Base-by-base conservation (phyloP, 2,797 vertebrate genomes). In the Cirrhinus molitorella region DNA sequence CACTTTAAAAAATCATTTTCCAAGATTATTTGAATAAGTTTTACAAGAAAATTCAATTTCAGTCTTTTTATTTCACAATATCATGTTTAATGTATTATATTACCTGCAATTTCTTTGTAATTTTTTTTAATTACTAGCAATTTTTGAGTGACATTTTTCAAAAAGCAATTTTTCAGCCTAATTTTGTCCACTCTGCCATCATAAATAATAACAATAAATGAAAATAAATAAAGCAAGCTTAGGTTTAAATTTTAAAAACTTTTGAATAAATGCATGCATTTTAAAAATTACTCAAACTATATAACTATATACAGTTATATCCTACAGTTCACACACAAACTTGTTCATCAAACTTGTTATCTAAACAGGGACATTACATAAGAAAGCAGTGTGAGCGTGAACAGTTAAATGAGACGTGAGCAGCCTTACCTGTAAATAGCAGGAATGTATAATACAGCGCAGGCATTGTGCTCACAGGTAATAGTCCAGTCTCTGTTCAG, bases 381-480 rank as follows among this genome's bases (percentile, higher is more conserved):
- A n/a, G n/a, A n/a, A n/a, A 55, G 4, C 55, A 61, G 53, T 19
- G 14, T 53, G 21, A 53, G 31, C 5, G 10, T 31, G 37, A 28
- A 74, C 8, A 12, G 45, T 43, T 23, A 25, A 74, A 34, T 19
- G 21, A 45, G 65, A 53, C 11, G 43, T 47, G 43, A 43, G 78
- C 76, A 23, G 45, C 76, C 94, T 92, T 84, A 96, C 95, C 95
- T 89, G 91, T 92, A 4, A 94, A 80, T 23, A 95, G 85, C 25
- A 96, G 88, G 74, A 95, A 86, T 57, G 90, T 89, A 83, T 89
- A 53, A 85, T 83, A 86, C 85, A 94, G 85, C 4, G 80, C 84
- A 85, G 90, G 71, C 93, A 95, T 94, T 91, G 86, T 89, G 55
- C 37, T 31, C 67, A 88, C 85, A 89, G 85, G 85, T 83, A 85